Percentiles rank a stretch among this genome's conserved stretches.
These are phyloP conservation scores for Pygoscelis antarcticus DNA, from an alignment of 2,113 vertebrate species.

Conservation along the genomic window DNA sequence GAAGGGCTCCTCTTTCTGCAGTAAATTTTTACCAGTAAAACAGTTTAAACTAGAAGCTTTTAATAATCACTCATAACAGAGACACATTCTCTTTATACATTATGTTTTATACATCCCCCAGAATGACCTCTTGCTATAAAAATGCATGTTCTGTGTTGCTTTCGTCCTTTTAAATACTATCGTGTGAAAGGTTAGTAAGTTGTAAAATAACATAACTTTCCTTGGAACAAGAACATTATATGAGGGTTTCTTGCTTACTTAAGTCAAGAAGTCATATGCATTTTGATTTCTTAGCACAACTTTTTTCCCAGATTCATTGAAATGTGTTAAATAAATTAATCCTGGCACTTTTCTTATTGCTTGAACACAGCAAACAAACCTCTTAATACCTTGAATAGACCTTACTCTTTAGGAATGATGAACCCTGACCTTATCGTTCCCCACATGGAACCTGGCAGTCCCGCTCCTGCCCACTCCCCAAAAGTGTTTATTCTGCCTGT, in stretches of 20 bases:
- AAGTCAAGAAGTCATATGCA: background rate
- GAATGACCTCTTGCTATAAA: background rate
- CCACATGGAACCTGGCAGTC: background rate
- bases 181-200: background rate
- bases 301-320: background rate
- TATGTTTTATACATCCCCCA: background rate
- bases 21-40: constrained; percentile 10
- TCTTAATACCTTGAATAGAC: background rate
- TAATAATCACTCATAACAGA: constrained; percentile 15
- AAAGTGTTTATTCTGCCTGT: background rate
- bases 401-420: background rate
- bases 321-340: background rate
- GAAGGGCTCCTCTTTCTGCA: constrained; percentile 4
- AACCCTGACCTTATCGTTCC: background rate
- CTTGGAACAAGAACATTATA: background rate
- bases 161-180: background rate
- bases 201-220: background rate
- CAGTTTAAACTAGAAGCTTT: constrained; percentile 15
- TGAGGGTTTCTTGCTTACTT: background rate
- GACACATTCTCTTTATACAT: background rate
- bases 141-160: background rate
- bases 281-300: background rate
- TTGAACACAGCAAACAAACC: background rate
- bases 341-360: background rate
- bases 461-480: background rate